Conservation (phyloP, 2,113 vertebrate genomes). For the Nothobranchius furzeri region DNA sequence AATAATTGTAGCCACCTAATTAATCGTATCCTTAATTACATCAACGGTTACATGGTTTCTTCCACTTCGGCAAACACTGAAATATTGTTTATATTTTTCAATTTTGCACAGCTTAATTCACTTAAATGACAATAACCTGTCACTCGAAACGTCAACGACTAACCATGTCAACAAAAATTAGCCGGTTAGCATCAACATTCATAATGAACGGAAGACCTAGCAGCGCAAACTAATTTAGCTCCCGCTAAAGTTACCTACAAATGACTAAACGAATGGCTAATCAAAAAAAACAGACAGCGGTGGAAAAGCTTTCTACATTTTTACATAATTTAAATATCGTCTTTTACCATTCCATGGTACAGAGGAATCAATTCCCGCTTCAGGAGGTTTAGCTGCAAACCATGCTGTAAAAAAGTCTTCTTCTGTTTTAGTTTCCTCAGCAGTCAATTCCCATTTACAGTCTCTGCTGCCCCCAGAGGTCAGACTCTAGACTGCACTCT, state of each 20-base stretch:
- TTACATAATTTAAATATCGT: rapidly evolving
- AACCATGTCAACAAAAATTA: constrained; percentile 31
- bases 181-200: constrained; percentile 39
- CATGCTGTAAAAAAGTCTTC: constrained; percentile 20
- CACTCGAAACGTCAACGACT: not conserved
- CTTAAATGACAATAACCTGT: not conserved
- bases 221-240: constrained; percentile 42
- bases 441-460: not conserved
- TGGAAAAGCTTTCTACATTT: not conserved
- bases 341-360: constrained; percentile 67
- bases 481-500: not conserved
- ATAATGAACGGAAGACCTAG: constrained; percentile 24
- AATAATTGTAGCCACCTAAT: too few species aligned
- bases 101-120: not conserved
- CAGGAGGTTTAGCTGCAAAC: constrained; percentile 53
- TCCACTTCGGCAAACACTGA: too few species aligned
- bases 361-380: constrained; percentile 61
- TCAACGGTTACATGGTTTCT: too few species aligned
- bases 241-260: not conserved
- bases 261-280: not conserved
- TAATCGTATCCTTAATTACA: too few species aligned
- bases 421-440: constrained; percentile 23
- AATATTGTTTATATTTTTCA: too few species aligned
- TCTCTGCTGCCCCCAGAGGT: constrained; percentile 8
- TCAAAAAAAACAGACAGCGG: rapidly evolving